Percentiles rank a stretch among this genome's conserved stretches.
phyloP scores from a whole-genome alignment of 2,888 invertebrate species.

The Platypus cylindrus region DNA sequence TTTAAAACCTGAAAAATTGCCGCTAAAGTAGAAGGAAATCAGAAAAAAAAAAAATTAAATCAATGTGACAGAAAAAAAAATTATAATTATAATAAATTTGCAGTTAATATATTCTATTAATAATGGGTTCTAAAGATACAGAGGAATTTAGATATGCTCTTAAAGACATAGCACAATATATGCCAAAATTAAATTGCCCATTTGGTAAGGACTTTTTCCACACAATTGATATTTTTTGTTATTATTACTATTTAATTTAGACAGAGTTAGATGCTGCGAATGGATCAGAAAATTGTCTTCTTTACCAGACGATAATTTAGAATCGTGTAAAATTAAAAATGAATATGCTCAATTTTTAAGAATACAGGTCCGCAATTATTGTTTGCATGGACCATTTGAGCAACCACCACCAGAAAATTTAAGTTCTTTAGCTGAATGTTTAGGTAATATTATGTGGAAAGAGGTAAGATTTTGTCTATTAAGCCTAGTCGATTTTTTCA shows the following conservation, averaged over 20 bases:
- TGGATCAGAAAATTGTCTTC: constrained; percentile 39
- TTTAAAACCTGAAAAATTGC: too few relatives aligned
- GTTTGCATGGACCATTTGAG: constrained; percentile 38
- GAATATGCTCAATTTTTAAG: constrained; percentile 41
- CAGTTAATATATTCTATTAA: background rate
- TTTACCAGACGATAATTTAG: constrained; percentile 35
- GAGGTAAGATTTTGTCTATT: constrained; percentile 6
- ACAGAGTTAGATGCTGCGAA: constrained; percentile 41
- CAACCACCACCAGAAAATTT: constrained; percentile 35
- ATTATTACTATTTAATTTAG: constrained; percentile 23
- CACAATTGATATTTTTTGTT: constrained; percentile 2
- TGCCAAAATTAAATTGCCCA: constrained; percentile 29
- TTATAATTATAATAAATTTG: too few relatives aligned
- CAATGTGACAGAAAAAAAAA: too few relatives aligned
- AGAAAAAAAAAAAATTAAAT: too few relatives aligned
- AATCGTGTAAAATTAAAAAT: constrained; percentile 36
- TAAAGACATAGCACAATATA: constrained; percentile 30
- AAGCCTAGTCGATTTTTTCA: background rate
- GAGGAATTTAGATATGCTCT: constrained; percentile 33
- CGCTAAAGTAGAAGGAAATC: too few relatives aligned
- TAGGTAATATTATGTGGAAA: constrained; percentile 30
- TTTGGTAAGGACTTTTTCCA: constrained; percentile 25
- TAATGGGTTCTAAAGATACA: constrained; percentile 32
- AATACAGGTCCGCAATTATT: constrained; percentile 37
- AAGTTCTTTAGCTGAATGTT: constrained; percentile 36